Base-by-base conservation (phyloP, 2,113 vertebrate genomes). In the Stictonetta naevosa region DNA sequence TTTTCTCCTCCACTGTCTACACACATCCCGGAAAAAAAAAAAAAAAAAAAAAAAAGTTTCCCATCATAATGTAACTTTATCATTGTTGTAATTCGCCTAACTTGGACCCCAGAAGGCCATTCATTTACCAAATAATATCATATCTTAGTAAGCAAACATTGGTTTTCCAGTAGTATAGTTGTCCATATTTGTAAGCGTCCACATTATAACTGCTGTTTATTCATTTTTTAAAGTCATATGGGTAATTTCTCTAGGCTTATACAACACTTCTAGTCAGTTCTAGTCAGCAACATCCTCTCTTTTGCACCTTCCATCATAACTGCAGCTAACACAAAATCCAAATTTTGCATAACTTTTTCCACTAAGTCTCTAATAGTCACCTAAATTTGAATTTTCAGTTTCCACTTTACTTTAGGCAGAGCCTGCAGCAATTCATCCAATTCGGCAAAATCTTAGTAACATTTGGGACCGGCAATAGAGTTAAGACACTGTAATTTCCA, bases 201-300 rank as follows among this genome's bases (percentile, higher is more conserved):
- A 63, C 21, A 75, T 19, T 40, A 56, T 92, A 88, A 44, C 48
- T 76, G 67, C 40, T 92, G 29, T 64, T 88, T 33, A 78, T 74
- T 90, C 58, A 60, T 83, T 76, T 85, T 93, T 93, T 92, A 38
- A 76, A 75, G 60, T 72, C 52, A 72, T 17, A 68, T 19, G 8
- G n/a, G 76, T 85, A 90, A 80, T 71, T 81, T 84, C n/a, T 81
- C 52, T 38, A 52, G 73, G 40, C 11, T 93, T 87, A 93, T 84
- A 90, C 59, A 87, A 76, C 69, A 62, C 21, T 82, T 67, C 19
- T 55, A 56, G 31, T 38, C 77, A 64, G 88, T 38, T 38, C 38
- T 38, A 38, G 38, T 38, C 38, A 38, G 79, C 75, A 92, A 95
- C 55, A 88, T 59, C 48, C 69, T 87, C 34, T 86, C 62, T 38